A percentile compares a stretch with the other conserved stretches of the same genome.
Evolutionary conservation across 2,797 vertebrate genomes (phyloP).

Genomic region (Lacerta bilineata): DNA sequence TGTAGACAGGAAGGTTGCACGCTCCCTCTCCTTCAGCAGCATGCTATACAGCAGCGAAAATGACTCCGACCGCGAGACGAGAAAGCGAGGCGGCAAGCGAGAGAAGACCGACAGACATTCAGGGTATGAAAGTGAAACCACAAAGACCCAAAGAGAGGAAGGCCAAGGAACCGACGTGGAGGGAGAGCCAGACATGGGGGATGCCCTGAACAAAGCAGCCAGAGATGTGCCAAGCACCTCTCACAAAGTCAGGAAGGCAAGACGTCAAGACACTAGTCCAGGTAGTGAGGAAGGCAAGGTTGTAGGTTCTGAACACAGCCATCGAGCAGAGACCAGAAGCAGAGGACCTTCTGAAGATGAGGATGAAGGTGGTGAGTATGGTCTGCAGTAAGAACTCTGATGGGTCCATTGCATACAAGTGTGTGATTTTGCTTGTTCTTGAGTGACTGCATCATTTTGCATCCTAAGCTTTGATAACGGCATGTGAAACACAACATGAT

Average conservation of each 20-base stretch:
- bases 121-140: conserved; percentile 30
- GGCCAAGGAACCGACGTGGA: conserved; percentile 38
- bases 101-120: neutral
- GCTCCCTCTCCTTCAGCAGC: conserved; percentile 75
- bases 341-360: conserved; percentile 42
- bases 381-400: neutral
- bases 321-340: neutral
- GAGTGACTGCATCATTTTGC: neutral
- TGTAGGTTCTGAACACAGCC: conserved; percentile 31
- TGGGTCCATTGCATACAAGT: conserved; percentile 35
- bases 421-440: neutral
- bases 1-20: conserved; percentile 65
- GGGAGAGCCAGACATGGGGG: conserved; percentile 32
- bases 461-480: conserved; percentile 43
- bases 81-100: neutral
- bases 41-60: conserved; percentile 77
- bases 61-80: conserved; percentile 41
- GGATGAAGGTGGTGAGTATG: conserved; percentile 76
- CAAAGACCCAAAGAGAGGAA: conserved; percentile 36
- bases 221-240: conserved; percentile 38
- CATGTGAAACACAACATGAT: neutral
- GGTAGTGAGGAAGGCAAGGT: neutral
- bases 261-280: conserved; percentile 2
- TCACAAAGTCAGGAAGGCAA: conserved; percentile 1
- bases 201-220: conserved; percentile 27